These are phyloP conservation scores for Papilio gigon DNA, from an alignment of 2,888 invertebrate species.

Conservation along the genomic window DNA sequence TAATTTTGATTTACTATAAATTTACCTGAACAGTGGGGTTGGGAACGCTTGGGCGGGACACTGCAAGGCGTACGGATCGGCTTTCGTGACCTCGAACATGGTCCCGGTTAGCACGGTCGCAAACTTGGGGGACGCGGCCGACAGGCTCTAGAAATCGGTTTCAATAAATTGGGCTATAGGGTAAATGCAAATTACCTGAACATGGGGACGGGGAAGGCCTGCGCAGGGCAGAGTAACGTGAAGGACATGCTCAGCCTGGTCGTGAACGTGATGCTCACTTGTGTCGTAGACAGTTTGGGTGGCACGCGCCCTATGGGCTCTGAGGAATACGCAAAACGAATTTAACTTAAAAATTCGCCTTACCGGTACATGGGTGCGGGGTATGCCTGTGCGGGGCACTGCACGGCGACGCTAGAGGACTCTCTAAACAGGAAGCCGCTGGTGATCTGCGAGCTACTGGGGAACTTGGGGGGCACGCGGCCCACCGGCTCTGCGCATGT, in stretches of 20 bases:
- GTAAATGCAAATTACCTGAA: constrained; percentile 71
- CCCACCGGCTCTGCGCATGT: constrained; percentile 86
- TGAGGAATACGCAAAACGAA: constrained; percentile 56
- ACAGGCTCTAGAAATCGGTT: constrained; percentile 55
- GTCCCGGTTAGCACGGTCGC: constrained; percentile 78
- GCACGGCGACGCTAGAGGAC: constrained; percentile 80
- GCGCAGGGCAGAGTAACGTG: constrained; percentile 87
- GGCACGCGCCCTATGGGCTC: constrained; percentile 76
- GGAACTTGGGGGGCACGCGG: constrained; percentile 85
- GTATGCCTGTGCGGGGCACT: constrained; percentile 88
- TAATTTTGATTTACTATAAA: constrained; percentile 45
- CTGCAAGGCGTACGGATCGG: constrained; percentile 74
- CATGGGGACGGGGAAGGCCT: constrained; percentile 82
- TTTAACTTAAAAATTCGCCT: constrained; percentile 59
- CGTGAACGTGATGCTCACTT: constrained; percentile 83
- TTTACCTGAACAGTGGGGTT: constrained; percentile 82
- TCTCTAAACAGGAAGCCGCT: constrained; percentile 84
- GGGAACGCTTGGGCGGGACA: constrained; percentile 87
- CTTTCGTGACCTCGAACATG: constrained; percentile 81
- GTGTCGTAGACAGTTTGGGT: constrained; percentile 70
- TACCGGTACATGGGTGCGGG: constrained; percentile 88
- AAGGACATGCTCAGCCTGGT: constrained; percentile 74
- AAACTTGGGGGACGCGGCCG: constrained; percentile 80
- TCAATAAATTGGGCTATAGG: constrained; percentile 45
- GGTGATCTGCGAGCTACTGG: constrained; percentile 80